Conservation (phyloP, 2,888 invertebrate genomes). For the Sicus ferrugineus region DNA sequence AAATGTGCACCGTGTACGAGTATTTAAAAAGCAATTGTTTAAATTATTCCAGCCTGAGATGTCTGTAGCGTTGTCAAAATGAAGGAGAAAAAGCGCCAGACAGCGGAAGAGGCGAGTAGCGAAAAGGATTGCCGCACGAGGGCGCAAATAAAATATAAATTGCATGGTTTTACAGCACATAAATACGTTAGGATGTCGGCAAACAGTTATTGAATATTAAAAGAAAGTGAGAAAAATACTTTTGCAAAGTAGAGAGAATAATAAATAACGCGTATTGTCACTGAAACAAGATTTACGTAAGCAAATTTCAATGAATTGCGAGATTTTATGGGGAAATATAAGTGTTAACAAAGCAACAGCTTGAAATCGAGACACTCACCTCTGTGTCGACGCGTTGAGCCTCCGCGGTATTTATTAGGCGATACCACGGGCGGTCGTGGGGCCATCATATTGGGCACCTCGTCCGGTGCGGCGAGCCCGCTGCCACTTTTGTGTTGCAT, state of each 20-base stretch:
- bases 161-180: not conserved
- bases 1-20: constrained; percentile 43
- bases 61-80: constrained; percentile 28
- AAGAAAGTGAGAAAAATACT: not conserved
- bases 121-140: constrained; percentile 19
- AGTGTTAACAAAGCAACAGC: not conserved
- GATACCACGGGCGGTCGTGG: constrained; percentile 61
- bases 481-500: constrained; percentile 41
- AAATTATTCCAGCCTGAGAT: constrained; percentile 38
- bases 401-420: constrained; percentile 60
- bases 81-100: not conserved
- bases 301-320: not conserved
- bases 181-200: not conserved
- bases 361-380: constrained; percentile 22
- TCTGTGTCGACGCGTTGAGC: constrained; percentile 25
- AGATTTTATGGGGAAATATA: not conserved
- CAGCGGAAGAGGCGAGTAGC: constrained; percentile 17
- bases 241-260: not conserved
- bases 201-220: constrained; percentile 7
- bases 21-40: constrained; percentile 44
- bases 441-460: constrained; percentile 64
- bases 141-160: not conserved
- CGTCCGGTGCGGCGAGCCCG: constrained; percentile 58
- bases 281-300: not conserved
- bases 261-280: too few species aligned